A percentile compares a stretch with the other conserved stretches of the same genome.
Conservation (phyloP, 2,797 vertebrate species). For the Martes flavigula region DNA sequence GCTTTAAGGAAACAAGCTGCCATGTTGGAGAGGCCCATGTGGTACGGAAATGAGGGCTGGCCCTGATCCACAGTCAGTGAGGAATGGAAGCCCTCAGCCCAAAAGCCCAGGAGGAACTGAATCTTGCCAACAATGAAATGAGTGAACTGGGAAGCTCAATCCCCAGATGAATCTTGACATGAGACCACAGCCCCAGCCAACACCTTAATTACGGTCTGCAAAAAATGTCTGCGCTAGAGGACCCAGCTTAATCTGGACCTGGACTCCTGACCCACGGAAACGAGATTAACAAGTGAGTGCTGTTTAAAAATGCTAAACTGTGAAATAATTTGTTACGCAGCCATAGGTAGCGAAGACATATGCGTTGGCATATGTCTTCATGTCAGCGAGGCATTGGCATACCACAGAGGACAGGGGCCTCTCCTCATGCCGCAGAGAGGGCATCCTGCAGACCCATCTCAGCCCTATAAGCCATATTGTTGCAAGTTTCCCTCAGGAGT, state of each 20-base stretch:
- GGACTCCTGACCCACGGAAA: background rate
- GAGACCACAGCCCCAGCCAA: background rate
- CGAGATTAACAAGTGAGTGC: background rate
- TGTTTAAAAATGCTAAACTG: background rate
- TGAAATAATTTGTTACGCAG: background rate
- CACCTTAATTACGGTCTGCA: background rate
- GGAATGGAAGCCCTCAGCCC: background rate
- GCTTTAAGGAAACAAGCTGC: slow-evolving; percentile 30
- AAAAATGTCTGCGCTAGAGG: background rate
- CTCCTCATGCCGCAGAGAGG: background rate
- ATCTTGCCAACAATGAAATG: background rate
- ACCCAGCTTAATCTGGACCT: background rate
- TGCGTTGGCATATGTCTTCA: too few species aligned
- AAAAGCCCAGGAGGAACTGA: background rate
- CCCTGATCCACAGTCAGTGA: background rate
- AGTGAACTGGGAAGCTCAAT: background rate
- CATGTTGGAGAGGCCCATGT: background rate
- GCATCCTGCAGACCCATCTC: background rate
- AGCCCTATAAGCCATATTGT: background rate
- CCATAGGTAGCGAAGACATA: background rate
- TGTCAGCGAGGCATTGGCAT: too few species aligned
- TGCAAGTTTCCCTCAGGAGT: background rate
- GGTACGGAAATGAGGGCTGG: background rate
- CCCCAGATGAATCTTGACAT: background rate
- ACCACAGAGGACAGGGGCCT: background rate